These are phyloP conservation scores for Paramormyrops kingsleyae DNA, from an alignment of 2,113 vertebrate species.

Conservation along the genomic window DNA sequence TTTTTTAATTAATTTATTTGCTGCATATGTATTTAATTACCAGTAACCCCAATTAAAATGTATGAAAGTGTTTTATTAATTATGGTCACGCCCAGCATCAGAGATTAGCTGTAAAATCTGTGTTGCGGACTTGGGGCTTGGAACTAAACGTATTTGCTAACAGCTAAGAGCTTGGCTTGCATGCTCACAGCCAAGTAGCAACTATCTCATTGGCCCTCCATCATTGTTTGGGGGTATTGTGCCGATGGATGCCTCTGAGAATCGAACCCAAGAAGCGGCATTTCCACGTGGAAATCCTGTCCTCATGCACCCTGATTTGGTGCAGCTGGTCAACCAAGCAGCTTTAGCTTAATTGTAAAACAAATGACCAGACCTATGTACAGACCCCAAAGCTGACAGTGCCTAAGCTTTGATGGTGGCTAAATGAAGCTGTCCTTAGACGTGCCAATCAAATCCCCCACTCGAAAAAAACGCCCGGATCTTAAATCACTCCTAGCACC, in stretches of 20 bases:
- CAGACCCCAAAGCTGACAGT: neutral
- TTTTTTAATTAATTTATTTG: neutral
- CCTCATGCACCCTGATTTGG: neutral
- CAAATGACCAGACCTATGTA: neutral
- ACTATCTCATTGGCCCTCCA: neutral
- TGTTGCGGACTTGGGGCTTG: neutral
- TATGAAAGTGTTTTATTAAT: neutral
- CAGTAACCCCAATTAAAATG: constrained; percentile 4
- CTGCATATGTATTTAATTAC: neutral
- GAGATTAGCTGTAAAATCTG: neutral
- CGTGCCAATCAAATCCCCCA: neutral
- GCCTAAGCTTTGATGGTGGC: neutral
- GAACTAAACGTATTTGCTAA: neutral
- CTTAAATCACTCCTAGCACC: neutral
- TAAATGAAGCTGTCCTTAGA: neutral
- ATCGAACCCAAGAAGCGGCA: neutral
- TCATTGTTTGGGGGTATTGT: neutral
- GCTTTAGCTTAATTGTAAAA: neutral
- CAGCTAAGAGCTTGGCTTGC: neutral
- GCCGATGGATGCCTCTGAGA: neutral
- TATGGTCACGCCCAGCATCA: neutral
- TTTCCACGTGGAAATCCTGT: constrained; percentile 14
- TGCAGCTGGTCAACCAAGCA: neutral
- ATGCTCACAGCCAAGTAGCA: neutral
- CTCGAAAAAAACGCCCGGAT: neutral